Evolutionary conservation across 2,113 vertebrate species (phyloP), one percentile per base, ranked within the genome.

Genomic region (Willisornis vidua): DNA sequence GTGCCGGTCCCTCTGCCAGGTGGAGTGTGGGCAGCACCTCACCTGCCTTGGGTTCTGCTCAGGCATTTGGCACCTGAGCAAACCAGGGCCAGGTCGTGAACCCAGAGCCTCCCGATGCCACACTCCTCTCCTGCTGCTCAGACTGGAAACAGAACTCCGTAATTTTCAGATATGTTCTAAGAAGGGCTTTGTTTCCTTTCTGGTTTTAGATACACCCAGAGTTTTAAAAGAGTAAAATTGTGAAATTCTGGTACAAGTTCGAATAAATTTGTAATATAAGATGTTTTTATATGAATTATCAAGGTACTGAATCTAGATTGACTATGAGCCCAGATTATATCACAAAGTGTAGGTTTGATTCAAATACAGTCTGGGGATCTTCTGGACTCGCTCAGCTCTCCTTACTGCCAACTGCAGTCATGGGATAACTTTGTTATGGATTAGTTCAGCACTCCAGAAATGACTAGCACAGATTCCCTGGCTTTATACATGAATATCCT

Each of bases 371-470:
- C 48, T 74, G 31, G 78, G 78, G 25, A 61, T 67, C 26, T 63
- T 84, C 57, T 85, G 74, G 62, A 80, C 45, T 76, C 20, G 5
- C 24, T 75, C 28, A 28, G 25, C 49, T 79, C 66, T 83, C 65
- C 48, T 58, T 19, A 35, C 19, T 83, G 67, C 31, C 78, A 91
- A 13, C 62, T 51, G 37, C 31, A 72, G 41, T 73, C 87, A 68
- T 25, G 45, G 81, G 81, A 84, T 74, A 81, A 87, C 81, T 96
- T 73, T 87, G 43, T 74, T 84, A 78, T 13, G 70, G 61, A 48
- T 94, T 91, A 87, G 39, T 68, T 85, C 84, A 91, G 85, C 68
- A 94, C 61, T 87, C 48, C 8, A 81, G 17, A 91, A 87, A 74
- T 31, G 7, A 85, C 80, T 51, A 78, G 55, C 72, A 71, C 33